phyloP scores from a whole-genome alignment of 2,113 vertebrate species.

The Dolichotis patagonum region DNA sequence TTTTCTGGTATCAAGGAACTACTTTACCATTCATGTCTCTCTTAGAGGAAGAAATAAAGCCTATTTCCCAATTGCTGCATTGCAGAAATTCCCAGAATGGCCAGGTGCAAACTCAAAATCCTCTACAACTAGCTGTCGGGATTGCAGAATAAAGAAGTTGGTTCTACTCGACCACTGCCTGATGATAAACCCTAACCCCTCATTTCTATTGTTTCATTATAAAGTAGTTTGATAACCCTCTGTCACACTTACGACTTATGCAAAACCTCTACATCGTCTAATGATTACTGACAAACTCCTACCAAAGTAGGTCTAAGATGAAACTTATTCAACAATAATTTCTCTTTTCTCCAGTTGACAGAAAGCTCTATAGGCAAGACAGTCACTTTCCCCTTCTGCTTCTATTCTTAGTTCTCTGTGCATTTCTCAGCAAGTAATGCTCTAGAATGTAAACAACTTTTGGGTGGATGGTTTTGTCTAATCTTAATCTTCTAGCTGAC shows the following conservation, averaged over 20 bases:
- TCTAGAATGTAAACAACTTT: no score
- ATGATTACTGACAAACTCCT: accelerated
- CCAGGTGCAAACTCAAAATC: accelerated
- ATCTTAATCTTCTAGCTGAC: neutral
- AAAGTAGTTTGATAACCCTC: no score
- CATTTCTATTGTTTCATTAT: neutral
- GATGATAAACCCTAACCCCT: no score
- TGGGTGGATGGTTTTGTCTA: accelerated
- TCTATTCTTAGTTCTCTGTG: accelerated
- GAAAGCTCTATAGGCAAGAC: accelerated
- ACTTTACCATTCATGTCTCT: accelerated
- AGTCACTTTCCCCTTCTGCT: accelerated
- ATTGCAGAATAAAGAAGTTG: accelerated
- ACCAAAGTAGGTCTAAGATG: neutral
- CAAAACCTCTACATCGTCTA: accelerated
- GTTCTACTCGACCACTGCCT: accelerated
- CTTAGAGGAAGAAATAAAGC: accelerated
- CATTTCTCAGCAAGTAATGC: accelerated
- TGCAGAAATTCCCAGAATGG: accelerated
- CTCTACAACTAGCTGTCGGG: neutral
- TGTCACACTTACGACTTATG: no score
- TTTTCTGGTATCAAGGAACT: accelerated
- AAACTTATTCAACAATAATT: accelerated
- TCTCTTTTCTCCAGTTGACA: neutral
- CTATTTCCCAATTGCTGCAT: accelerated